Conservation (phyloP, 2,113 vertebrate species). For the Saguinus imperator region DNA sequence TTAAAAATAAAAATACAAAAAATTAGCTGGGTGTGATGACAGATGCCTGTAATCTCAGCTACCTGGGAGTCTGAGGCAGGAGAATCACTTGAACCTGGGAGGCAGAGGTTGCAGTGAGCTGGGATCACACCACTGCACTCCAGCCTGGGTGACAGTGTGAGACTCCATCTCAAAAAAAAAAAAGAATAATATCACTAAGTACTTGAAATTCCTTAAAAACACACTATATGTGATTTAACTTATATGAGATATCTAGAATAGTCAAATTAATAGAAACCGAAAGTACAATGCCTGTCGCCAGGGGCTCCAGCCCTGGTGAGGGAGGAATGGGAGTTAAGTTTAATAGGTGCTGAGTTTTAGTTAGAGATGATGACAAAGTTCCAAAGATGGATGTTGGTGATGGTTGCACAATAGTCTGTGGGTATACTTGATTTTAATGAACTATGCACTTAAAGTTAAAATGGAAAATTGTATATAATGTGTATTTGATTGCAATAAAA, state of each 20-base stretch:
- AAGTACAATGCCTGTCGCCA: background rate
- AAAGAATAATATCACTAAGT: background rate
- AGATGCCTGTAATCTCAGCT: no score
- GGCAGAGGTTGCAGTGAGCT: no score
- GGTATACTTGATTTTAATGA: background rate
- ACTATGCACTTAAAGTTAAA: background rate
- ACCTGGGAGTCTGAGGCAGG: no score
- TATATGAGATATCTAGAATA: background rate
- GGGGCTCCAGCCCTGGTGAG: background rate
- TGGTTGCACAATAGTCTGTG: fast-evolving
- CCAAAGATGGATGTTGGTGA: no score
- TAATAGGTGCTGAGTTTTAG: background rate
- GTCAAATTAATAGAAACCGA: background rate
- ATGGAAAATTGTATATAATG: background rate
- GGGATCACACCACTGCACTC: no score
- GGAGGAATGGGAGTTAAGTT: background rate
- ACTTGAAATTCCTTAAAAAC: background rate
- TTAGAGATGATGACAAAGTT: no score
- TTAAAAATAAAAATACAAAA: no score
- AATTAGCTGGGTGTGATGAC: no score
- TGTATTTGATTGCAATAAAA: background rate
- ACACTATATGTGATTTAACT: background rate
- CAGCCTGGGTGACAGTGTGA: no score
- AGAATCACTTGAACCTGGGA: no score
- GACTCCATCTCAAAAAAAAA: no score